A percentile compares a stretch with the other conserved stretches of the same genome.
These are phyloP conservation scores for Nymphicus hollandicus DNA, from an alignment of 2,113 vertebrate genomes.

Conservation along the genomic window DNA sequence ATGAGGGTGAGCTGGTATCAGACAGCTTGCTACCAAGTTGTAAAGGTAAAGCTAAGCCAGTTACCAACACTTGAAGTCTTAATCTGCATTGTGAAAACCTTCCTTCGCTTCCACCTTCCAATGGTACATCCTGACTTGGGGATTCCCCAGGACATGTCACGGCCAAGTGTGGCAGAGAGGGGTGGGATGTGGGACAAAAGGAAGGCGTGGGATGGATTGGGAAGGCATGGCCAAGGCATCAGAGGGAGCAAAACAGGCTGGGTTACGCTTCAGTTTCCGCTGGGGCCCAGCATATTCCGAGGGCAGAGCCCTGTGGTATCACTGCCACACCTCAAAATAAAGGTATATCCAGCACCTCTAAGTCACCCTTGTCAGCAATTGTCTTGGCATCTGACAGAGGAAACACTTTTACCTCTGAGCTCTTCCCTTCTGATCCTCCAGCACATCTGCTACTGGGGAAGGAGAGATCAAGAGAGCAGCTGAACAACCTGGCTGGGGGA, in stretches of 20 bases:
- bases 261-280: background rate
- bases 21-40: background rate
- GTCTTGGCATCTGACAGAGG: background rate
- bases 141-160: background rate
- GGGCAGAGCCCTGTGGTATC: background rate
- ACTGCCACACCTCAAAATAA: background rate
- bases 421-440: background rate
- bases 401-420: background rate
- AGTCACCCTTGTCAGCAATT: background rate
- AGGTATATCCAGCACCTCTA: background rate
- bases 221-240: background rate
- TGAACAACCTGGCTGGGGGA: background rate
- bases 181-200: background rate
- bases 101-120: background rate
- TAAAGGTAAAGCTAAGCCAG: background rate
- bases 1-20: background rate
- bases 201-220: background rate
- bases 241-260: background rate
- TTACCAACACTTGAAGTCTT: background rate
- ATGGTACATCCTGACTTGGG: rapidly evolving
- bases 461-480: background rate
- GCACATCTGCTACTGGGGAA: background rate
- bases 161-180: background rate
- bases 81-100: background rate
- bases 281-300: background rate